Evolutionary conservation across 2,888 invertebrate genomes (phyloP).

Genomic region (Ypsolopha scabrella): DNA sequence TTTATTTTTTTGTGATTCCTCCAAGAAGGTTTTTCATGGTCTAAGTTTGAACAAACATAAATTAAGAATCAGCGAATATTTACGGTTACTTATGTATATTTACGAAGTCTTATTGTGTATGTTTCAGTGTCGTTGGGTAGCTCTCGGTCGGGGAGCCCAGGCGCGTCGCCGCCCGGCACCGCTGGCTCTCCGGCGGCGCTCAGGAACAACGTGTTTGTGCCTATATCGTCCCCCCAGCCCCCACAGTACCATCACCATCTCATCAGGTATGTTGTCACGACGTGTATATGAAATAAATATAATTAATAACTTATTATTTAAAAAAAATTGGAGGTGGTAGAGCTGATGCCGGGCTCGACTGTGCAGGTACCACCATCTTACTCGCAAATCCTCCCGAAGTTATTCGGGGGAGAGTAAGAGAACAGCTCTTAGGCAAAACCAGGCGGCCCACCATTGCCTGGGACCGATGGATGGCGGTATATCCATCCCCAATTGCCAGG

Average conservation of each 20-base stretch:
- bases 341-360: no score
- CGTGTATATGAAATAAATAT: neutral
- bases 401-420: no score
- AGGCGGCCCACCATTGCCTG: no score
- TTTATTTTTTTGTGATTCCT: neutral
- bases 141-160: conserved; percentile 93
- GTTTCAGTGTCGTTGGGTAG: conserved; percentile 87
- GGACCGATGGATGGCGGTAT: no score
- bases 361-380: no score
- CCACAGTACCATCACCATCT: conserved; percentile 40
- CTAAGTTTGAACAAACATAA: neutral
- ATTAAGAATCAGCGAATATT: neutral
- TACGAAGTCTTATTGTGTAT: neutral
- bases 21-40: neutral
- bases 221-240: conserved; percentile 81
- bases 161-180: conserved; percentile 79
- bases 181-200: conserved; percentile 72
- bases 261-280: conserved; percentile 20
- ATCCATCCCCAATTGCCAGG: no score
- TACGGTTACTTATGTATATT: neutral
- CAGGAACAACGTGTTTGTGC: conserved; percentile 91
- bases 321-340: no score
- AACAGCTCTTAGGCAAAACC: no score
- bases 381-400: no score
- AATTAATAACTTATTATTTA: no score